Percentiles rank a stretch among this genome's conserved stretches.
Evolutionary conservation across 2,797 vertebrate species (phyloP).

Genomic region (Cuculus canorus): DNA sequence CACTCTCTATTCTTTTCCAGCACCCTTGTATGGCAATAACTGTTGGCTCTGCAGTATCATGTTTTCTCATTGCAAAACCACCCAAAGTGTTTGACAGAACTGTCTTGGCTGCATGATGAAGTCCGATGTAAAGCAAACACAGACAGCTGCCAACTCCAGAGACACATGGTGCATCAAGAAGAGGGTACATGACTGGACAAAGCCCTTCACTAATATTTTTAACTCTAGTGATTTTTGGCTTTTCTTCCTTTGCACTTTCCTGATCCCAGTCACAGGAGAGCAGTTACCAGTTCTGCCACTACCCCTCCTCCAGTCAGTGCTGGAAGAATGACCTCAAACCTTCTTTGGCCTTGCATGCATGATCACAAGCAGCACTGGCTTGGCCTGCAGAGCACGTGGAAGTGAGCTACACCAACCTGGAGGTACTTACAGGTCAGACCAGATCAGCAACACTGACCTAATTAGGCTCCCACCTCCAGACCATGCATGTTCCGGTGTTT

Average conservation of each 20-base stretch:
- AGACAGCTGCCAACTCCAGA: background rate
- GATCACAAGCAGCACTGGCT: background rate
- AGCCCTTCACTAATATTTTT: background rate
- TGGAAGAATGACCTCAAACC: background rate
- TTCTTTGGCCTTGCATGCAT: background rate
- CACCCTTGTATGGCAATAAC: background rate
- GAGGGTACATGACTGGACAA: background rate
- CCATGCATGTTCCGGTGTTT: background rate
- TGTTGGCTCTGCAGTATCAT: background rate
- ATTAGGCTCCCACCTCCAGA: background rate
- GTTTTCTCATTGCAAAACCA: slow-evolving; percentile 15
- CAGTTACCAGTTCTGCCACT: background rate
- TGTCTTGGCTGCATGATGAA: background rate
- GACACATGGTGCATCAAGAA: background rate
- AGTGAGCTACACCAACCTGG: background rate
- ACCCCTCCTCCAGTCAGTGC: background rate
- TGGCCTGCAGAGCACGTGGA: background rate
- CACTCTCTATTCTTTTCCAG: background rate
- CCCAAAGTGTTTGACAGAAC: background rate
- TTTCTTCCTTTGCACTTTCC: background rate
- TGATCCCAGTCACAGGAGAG: fast-evolving
- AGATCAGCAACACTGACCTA: background rate
- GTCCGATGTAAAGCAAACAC: background rate
- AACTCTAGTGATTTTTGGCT: background rate
- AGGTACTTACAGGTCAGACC: background rate